These are phyloP conservation scores for Clarias gariepinus DNA, from an alignment of 2,113 vertebrate genomes.

Conservation along the genomic window DNA sequence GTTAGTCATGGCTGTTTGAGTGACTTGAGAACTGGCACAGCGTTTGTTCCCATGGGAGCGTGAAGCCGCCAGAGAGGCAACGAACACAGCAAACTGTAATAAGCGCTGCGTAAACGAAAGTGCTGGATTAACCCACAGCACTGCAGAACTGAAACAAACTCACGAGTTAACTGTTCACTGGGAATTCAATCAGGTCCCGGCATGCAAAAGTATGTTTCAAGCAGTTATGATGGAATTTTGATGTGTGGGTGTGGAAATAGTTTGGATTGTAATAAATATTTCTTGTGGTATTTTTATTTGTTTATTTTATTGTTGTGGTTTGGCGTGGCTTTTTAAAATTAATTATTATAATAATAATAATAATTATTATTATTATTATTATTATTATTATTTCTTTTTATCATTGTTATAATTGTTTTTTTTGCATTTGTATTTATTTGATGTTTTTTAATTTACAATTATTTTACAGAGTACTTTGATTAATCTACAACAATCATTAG, in stretches of 20 bases:
- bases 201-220: neutral
- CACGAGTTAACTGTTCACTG: neutral
- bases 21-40: slow-evolving; percentile 50
- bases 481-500: neutral
- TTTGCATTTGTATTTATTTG: no score
- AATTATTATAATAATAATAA: no score
- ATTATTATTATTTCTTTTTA: neutral
- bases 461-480: neutral
- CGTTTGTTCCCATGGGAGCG: slow-evolving; percentile 44
- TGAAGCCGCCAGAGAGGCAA: slow-evolving; percentile 8
- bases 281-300: neutral
- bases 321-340: neutral
- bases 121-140: slow-evolving; percentile 10
- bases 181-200: neutral
- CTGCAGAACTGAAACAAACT: neutral
- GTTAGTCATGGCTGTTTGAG: slow-evolving; percentile 44
- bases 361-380: neutral
- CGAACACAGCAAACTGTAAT: slow-evolving; percentile 22
- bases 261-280: neutral
- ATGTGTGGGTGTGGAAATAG: neutral
- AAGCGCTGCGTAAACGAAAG: slow-evolving; percentile 9
- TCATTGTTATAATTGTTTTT: no score
- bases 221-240: neutral
- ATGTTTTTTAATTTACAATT: neutral
- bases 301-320: neutral